Evolutionary conservation across 2,113 vertebrate species (phyloP), one percentile per base, ranked within the genome.

Genomic region (Atractosteus spatula): DNA sequence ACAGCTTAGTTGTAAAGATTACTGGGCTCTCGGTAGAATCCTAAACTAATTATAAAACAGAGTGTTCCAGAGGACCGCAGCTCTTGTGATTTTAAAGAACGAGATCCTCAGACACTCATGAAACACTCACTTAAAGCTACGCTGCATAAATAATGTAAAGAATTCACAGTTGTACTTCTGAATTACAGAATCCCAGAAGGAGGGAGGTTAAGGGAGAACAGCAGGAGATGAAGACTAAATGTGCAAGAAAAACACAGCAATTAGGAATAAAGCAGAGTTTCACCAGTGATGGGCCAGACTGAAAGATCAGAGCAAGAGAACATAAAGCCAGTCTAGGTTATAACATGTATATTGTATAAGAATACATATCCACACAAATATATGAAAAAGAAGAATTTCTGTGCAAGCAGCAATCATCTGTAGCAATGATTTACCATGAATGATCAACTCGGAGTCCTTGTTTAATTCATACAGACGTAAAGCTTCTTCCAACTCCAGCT

Each of bases 391-490:
- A 29, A 29, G 29, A 29, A 29, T 29, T 29, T 51, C 3, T 51
- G 47, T 51, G 29, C 63, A 72, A 63, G 2, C 10, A 6, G 10
- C 10, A 71, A 17, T 4, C 56, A 4, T 10, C 5, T 47, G 42
- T 59, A 68, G 65, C 7, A 6, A n/a, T 61, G 69, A 62, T 80
- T 86, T 82, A 99, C 97, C 96, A 45, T 99, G 97, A 84, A 99
- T 98, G 79, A 98, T 91, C 74, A 99, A 94, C 81, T 99, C 97
- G 0, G 97, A 99, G 89, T 99, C 97, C 88, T 99, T 99, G 89
- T 99, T 99, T 70, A 99, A 83, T 29, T 99, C 97, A 71, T 99
- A 99, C 71, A 99, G 90, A 1, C 97, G 89, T 83, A 99, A 94
- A 3, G 97, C 97, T 87, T 99, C 97, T 84, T 99, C 97, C 76